Base-by-base conservation (phyloP, 1,140 invertebrate species). In the Lethocerus indicus region DNA sequence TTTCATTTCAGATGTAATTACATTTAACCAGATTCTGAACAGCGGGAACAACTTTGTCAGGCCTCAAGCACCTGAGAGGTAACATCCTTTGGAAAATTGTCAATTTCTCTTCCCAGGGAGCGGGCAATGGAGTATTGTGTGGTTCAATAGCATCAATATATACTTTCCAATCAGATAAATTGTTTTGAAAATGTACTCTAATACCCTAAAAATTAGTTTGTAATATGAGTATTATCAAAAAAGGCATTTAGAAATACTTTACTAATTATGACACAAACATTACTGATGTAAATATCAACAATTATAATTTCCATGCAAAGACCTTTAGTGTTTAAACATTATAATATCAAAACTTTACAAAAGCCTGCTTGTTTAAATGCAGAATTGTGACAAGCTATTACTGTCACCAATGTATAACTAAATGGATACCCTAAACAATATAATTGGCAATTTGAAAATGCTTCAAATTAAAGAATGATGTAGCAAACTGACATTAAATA, bases 31-130 rank as follows among this genome's bases (percentile, higher is more conserved):
- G 83, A 37, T 72, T 67, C 60, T 87, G 79, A 2, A 93, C 72
- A 0, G 79, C 83, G 9, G 88, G 82, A 21, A 92, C 73, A 47
- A 94, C 74, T 73, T 93, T 93, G 63, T 94, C 90, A 6, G 83
- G 77, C 26, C 89, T 72, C 47, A 96, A 72, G 58, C 84, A 88
- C 39, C 88, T 72, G 2, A 94, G 62, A 3, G 94, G 64, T 42
- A 87, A 61, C 49, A 94, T 60, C 63, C 74, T 81, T 67, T 93
- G 79, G 61, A 95, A 87, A 1, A 59, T 26, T 4, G 67, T 66
- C 1, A 89, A 60, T 47, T 75, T 75, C 0, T 58, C 56, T 3
- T 80, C 56, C 71, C 81, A 86, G 2, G 76, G 78, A 4, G 67
- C 55, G 0, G 90, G 89, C 32, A 89, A 66, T 0, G 65, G 58